Base-by-base conservation (phyloP, 2,797 vertebrate genomes). In the Xerus rutilus region DNA sequence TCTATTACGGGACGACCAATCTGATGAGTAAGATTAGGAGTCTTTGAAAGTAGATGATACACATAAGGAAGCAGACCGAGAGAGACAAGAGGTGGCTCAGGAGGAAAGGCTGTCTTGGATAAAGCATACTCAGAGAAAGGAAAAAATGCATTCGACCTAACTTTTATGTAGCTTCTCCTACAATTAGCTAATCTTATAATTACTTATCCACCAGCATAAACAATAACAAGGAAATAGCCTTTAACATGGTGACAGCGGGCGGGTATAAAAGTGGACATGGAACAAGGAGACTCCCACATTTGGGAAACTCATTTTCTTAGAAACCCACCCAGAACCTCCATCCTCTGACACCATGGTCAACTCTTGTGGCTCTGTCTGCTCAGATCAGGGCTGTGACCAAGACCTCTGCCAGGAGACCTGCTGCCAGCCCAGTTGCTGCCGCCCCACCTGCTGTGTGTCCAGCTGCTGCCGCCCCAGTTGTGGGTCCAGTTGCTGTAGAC, bases 341-440 rank as follows among this genome's bases (percentile, higher is more conserved):
- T 1, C 54, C 30, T 72, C 87, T 23, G 18, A 82, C 78, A 96
- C 43, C 89, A 97, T 94, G 96, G 72, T 94, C 59, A 92, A 43
- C 77, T 97, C 93, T 15, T 89, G 79, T 96, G 96, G 89, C 14
- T 92, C 96, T 0, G 3, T 67, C 86, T 96, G 86, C 47, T 89
- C 73, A 83, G 93, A 95, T 15, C 89, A 95, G 86, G 83, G 64
- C 77, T 95, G 85, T 96, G 91, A 72, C 54, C 95, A 93, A 69
- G 91, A 28, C 49, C 15, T 73, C 67, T 93, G 54, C 8, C 62
- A 83, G 30, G 82, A 86, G 45, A 45, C 32, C 21, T 92, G 82
- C 39, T 93, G 70, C 17, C 8, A 10, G 0, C 17, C 83, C 70
- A 39, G n/a, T 35, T 43, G 79, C 79, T 57, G 54, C 59, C 23